phyloP scores from a whole-genome alignment of 2,888 invertebrate genomes.

The Ochropleura leucogaster region DNA sequence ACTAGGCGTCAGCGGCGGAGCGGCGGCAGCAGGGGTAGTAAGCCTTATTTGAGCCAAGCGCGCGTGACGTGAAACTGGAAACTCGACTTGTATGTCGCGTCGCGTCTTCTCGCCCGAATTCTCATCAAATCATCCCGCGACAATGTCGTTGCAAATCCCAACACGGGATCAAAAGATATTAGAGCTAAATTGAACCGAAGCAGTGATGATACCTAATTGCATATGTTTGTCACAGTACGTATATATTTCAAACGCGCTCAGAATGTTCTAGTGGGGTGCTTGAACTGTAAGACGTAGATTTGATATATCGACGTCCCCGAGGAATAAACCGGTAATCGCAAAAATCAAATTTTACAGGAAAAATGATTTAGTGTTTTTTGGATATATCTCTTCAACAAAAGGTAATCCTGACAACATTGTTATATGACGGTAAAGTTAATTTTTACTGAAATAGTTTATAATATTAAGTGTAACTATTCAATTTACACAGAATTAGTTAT shows the following conservation, averaged over 20 bases:
- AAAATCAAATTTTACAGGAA: too few relatives aligned
- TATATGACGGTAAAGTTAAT: too few relatives aligned
- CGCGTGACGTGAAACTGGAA: constrained; percentile 90
- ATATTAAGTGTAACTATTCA: too few relatives aligned
- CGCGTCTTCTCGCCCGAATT: constrained; percentile 85
- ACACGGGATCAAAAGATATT: constrained; percentile 88
- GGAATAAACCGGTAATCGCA: too few relatives aligned
- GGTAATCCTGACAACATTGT: too few relatives aligned
- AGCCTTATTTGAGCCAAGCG: constrained; percentile 89
- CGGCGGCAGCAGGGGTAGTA: constrained; percentile 83
- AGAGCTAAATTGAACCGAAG: constrained; percentile 86
- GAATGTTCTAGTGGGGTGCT: constrained; percentile 58
- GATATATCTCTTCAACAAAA: too few relatives aligned
- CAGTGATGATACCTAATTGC: constrained; percentile 77
- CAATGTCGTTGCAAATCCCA: constrained; percentile 89
- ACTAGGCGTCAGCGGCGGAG: constrained; percentile 81
- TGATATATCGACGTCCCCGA: too few relatives aligned
- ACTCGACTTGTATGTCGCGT: constrained; percentile 84
- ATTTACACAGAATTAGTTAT: too few relatives aligned
- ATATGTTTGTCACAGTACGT: constrained; percentile 67
- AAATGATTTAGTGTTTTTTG: too few relatives aligned
- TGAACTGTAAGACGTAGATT: constrained; percentile 12
- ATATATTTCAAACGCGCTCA: constrained; percentile 57
- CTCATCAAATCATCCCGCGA: constrained; percentile 89
- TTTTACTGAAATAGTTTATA: too few relatives aligned